Evolutionary conservation across 2,888 invertebrate genomes (phyloP).

Genomic region (Noctua janthe): DNA sequence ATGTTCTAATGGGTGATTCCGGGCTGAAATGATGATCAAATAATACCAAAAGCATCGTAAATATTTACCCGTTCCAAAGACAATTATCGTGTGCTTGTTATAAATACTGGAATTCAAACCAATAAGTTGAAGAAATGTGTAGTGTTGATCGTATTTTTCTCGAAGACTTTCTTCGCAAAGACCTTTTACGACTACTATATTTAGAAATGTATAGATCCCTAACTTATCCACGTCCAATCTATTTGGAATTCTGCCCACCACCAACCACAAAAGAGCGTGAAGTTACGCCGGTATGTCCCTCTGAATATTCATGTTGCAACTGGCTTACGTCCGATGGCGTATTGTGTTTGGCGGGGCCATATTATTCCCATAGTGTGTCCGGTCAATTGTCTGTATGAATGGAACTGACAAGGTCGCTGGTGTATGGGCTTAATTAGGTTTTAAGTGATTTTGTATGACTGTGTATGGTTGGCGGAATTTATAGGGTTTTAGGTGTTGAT

Average conservation of each 20-base stretch:
- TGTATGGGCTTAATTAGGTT: slow-evolving; percentile 45
- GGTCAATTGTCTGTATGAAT: slow-evolving; percentile 75
- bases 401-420: slow-evolving; percentile 67
- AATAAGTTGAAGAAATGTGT: not conserved
- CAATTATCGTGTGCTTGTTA: too few species aligned
- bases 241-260: slow-evolving; percentile 40
- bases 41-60: too few species aligned
- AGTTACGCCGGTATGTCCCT: slow-evolving; percentile 53
- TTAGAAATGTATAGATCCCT: not conserved
- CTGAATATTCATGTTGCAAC: slow-evolving; percentile 78
- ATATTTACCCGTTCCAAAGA: too few species aligned
- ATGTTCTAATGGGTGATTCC: not conserved
- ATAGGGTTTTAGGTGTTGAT: not conserved
- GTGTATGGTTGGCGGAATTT: not conserved
- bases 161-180: not conserved
- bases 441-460: slow-evolving; percentile 28
- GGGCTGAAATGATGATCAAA: too few species aligned
- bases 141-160: not conserved
- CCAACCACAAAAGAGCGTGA: slow-evolving; percentile 33
- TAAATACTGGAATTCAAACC: not conserved
- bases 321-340: slow-evolving; percentile 73
- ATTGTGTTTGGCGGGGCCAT: slow-evolving; percentile 84
- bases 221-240: not conserved
- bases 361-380: slow-evolving; percentile 83
- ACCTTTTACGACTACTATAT: not conserved